phyloP scores from a whole-genome alignment of 2,888 invertebrate genomes.

The Tenthredo notha region DNA sequence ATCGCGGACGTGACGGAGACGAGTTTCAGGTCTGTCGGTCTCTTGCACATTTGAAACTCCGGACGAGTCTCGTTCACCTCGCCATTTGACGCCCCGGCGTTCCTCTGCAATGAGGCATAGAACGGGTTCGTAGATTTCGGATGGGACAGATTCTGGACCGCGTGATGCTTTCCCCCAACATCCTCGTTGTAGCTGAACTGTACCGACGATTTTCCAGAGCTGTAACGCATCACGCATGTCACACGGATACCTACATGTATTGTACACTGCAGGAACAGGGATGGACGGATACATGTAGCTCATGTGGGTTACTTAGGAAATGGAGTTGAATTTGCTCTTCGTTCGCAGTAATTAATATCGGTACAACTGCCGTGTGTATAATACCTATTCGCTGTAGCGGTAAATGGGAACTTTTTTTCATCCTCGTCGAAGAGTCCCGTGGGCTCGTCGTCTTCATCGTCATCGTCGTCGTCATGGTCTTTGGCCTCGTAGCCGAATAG shows the following conservation, averaged over 20 bases:
- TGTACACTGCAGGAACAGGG: not conserved
- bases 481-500: conserved; percentile 71
- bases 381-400: conserved; percentile 26
- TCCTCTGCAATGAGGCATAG: not conserved
- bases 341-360: too few species aligned
- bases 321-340: too few species aligned
- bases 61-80: not conserved
- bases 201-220: conserved; percentile 64
- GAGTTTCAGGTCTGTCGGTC: conserved; percentile 36
- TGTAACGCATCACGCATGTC: conserved; percentile 57
- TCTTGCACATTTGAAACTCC: conserved; percentile 45
- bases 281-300: too few species aligned
- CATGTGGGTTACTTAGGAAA: not conserved
- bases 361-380: not conserved
- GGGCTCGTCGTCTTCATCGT: conserved; percentile 74
- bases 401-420: conserved; percentile 63
- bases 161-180: not conserved
- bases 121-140: conserved; percentile 39
- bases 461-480: conserved; percentile 74
- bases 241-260: not conserved
- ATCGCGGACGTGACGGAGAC: not conserved
- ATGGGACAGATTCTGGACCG: not conserved
- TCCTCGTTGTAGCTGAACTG: conserved; percentile 64
- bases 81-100: not conserved
- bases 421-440: conserved; percentile 78